Conservation (phyloP, 2,113 vertebrate species). For the Ahaetulla prasina region DNA sequence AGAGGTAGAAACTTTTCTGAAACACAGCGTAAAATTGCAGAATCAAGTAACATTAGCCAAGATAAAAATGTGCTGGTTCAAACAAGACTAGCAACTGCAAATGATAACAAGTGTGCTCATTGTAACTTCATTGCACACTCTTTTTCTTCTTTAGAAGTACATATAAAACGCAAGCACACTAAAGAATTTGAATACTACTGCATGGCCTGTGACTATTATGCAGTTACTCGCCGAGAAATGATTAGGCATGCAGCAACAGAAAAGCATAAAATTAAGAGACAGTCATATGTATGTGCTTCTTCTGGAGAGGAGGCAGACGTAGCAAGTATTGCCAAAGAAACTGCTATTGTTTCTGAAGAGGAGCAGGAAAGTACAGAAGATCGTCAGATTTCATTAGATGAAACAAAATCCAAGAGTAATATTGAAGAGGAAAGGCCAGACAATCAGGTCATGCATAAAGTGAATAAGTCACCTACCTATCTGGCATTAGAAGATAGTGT, state of each 20-base stretch:
- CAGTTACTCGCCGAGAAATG: conserved; percentile 90
- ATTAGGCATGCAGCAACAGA: conserved; percentile 87
- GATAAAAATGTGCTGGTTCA: conserved; percentile 51
- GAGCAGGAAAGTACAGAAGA: conserved; percentile 36
- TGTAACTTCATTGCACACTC: conserved; percentile 87
- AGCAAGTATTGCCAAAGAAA: conserved; percentile 13
- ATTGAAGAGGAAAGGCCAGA: neutral
- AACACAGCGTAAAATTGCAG: conserved; percentile 21
- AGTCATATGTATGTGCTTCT: conserved; percentile 68
- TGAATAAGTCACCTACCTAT: conserved; percentile 1
- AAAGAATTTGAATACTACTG: conserved; percentile 92
- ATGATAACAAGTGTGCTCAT: conserved; percentile 72
- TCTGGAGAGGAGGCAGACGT: conserved; percentile 25
- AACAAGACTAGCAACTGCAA: conserved; percentile 54
- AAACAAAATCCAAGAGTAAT: conserved; percentile 8
- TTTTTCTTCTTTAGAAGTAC: conserved; percentile 82
- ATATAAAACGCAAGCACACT: conserved; percentile 89
- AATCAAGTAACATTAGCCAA: conserved; percentile 35
- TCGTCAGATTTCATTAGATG: conserved; percentile 14
- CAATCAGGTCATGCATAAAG: conserved; percentile 1
- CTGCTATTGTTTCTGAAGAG: conserved; percentile 27
- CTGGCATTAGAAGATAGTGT: conserved; percentile 27
- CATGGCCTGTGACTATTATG: conserved; percentile 91
- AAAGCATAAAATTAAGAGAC: conserved; percentile 87
- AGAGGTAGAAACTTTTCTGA: conserved; percentile 13